phyloP scores from a whole-genome alignment of 2,888 invertebrate genomes.

The Oasisia sp. region DNA sequence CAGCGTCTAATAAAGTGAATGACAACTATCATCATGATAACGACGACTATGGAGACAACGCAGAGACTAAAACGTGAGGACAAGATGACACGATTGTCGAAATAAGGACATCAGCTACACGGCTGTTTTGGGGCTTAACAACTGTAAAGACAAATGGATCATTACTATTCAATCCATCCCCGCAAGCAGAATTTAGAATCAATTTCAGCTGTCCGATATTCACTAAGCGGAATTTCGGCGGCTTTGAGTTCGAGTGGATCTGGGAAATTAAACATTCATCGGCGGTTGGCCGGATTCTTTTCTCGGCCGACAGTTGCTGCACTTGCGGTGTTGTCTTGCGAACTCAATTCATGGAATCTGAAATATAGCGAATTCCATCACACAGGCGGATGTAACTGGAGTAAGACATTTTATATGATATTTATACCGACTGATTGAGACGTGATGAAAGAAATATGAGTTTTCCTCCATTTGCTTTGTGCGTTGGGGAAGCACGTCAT shows the following conservation, averaged over 20 bases:
- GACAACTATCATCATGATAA: neutral
- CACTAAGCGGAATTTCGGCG: neutral
- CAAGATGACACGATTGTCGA: neutral
- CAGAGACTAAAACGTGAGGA: neutral
- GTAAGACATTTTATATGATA: no score
- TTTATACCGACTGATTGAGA: no score
- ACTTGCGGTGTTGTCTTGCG: neutral
- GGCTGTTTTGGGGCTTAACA: neutral
- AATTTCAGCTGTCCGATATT: neutral
- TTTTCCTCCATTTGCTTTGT: no score
- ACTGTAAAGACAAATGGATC: neutral
- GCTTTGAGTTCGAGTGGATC: neutral
- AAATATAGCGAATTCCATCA: no score
- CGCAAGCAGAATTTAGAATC: neutral
- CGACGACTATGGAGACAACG: neutral
- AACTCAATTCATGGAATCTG: neutral
- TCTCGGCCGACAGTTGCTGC: neutral
- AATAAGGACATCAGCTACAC: neutral
- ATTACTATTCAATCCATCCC: neutral
- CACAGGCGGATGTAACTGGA: no score
- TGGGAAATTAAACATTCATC: neutral
- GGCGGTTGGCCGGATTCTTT: neutral
- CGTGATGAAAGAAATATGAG: no score
- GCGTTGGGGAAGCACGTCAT: no score
- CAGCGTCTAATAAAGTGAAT: no score